Evolutionary conservation across 1,140 invertebrate species (phyloP), one percentile per base, ranked within the genome.

Genomic region (Cherax quadricarinatus): DNA sequence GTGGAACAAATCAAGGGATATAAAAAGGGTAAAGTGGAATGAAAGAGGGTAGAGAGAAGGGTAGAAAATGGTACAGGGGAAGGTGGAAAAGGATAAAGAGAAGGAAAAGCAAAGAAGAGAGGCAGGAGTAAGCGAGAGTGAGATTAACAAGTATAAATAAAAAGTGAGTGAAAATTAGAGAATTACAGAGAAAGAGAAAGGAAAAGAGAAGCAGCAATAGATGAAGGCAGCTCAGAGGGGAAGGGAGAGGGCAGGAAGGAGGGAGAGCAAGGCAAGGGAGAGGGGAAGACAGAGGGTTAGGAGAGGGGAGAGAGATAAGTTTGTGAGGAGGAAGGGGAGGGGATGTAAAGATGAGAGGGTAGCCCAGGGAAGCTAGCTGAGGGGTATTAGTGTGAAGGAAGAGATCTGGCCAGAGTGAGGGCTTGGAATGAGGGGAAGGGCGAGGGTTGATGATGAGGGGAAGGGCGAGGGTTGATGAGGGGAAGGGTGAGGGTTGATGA

Each of bases 291-390:
- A 88, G 86, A 88, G 86, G 86, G 86, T 75, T 79, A 70, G 86
- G 86, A 88, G 86, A 88, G 86, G 86, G 86, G 86, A 88, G 86
- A 88, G 75, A 88, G 86, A 88, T 88, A 88, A 88, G 86, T 88
- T 88, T 88, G 86, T 88, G 86, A 88, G 86, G 86, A 88, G 86
- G 86, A 88, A 88, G 86, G 86, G 86, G 86, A 88, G 86, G 86
- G 86, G 86, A 80, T 88, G 86, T 88, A 88, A 88, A 88, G 86
- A 88, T 79, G 86, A 88, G 86, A 79, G 86, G 86, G 86, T 79
- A 57, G 78, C 66, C 75, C n/a, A 79, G 75, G 86, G 86, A 57
- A 80, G 78, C 75, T 48, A 57, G 78, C 51, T 48, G 79, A 88
- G 78, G 86, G 86, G 86, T 88, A 88, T 88, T 88, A 88, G 86